Evolutionary conservation across 2,113 vertebrate genomes (phyloP).

Genomic region (Barbus barbus): DNA sequence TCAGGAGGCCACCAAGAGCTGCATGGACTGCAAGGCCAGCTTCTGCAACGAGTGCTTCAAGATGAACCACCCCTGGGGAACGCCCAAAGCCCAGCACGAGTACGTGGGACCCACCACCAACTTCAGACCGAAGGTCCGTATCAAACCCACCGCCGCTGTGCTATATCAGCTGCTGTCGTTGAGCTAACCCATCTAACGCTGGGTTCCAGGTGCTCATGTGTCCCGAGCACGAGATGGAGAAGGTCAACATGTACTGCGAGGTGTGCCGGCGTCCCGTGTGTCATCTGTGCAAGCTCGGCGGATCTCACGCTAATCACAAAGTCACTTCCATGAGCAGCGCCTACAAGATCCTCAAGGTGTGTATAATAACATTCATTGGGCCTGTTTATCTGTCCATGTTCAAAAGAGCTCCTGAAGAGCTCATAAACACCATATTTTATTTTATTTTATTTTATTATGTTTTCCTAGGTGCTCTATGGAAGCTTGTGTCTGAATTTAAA

Average conservation of each 20-base stretch:
- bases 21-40: constrained; percentile 96
- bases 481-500: too few relatives aligned
- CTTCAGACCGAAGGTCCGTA: constrained; percentile 91
- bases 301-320: constrained; percentile 90
- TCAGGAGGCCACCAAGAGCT: constrained; percentile 97
- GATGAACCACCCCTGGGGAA: constrained; percentile 94
- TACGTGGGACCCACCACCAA: constrained; percentile 95
- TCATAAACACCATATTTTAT: too few relatives aligned
- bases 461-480: too few relatives aligned
- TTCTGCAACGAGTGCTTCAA: constrained; percentile 99
- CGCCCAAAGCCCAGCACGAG: constrained; percentile 92
- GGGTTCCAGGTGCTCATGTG: constrained; percentile 90
- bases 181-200: not conserved
- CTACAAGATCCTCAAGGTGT: constrained; percentile 97
- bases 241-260: constrained; percentile 98
- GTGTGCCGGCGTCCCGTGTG: constrained; percentile 94
- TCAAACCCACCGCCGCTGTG: not conserved
- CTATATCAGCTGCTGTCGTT: not conserved
- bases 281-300: constrained; percentile 93
- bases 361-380: not conserved
- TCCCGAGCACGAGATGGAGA: constrained; percentile 96
- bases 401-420: too few relatives aligned
- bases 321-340: constrained; percentile 94
- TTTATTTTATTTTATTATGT: too few relatives aligned
- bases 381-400: not conserved